Evolutionary conservation across 2,113 vertebrate species (phyloP).

Genomic region (Bagarius yarrelli): DNA sequence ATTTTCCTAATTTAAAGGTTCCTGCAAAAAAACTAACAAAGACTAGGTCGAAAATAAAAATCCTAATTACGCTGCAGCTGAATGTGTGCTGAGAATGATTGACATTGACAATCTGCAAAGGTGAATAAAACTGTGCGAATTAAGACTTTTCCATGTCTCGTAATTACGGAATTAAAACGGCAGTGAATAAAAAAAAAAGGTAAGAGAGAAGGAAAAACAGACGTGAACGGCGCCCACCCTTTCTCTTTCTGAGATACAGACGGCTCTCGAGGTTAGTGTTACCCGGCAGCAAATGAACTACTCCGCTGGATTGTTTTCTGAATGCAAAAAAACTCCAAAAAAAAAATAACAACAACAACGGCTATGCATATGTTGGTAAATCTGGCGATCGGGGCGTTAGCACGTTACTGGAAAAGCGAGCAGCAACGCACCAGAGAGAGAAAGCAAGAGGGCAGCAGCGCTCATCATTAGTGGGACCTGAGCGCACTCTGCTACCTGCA

Average conservation of each 20-base stretch:
- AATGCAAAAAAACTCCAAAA: slow-evolving; percentile 15
- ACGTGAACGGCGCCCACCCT: slow-evolving; percentile 70
- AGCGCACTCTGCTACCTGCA: slow-evolving; percentile 74
- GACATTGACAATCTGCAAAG: slow-evolving; percentile 38
- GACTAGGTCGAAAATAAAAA: background rate
- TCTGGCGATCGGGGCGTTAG: slow-evolving; percentile 76
- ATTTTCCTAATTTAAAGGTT: slow-evolving; percentile 5
- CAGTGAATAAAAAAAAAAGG: slow-evolving; percentile 45
- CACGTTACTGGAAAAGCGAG: slow-evolving; percentile 64
- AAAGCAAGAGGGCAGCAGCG: slow-evolving; percentile 71
- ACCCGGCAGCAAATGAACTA: slow-evolving; percentile 74
- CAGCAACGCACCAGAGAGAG: slow-evolving; percentile 59
- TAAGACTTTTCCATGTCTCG: slow-evolving; percentile 59
- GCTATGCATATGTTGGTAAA: slow-evolving; percentile 78
- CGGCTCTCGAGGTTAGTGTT: slow-evolving; percentile 77
- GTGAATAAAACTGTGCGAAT: slow-evolving; percentile 29
- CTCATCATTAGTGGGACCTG: slow-evolving; percentile 78
- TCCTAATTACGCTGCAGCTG: slow-evolving; percentile 32
- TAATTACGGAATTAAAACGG: slow-evolving; percentile 53
- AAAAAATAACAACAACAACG: slow-evolving; percentile 42
- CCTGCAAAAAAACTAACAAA: background rate
- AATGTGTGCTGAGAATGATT: slow-evolving; percentile 3
- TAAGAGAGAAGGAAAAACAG: slow-evolving; percentile 59
- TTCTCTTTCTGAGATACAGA: slow-evolving; percentile 73
- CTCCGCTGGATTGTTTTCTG: slow-evolving; percentile 69